Evolutionary conservation across 1,140 invertebrate species (phyloP).

Genomic region (Lepidotrigona ventralis): DNA sequence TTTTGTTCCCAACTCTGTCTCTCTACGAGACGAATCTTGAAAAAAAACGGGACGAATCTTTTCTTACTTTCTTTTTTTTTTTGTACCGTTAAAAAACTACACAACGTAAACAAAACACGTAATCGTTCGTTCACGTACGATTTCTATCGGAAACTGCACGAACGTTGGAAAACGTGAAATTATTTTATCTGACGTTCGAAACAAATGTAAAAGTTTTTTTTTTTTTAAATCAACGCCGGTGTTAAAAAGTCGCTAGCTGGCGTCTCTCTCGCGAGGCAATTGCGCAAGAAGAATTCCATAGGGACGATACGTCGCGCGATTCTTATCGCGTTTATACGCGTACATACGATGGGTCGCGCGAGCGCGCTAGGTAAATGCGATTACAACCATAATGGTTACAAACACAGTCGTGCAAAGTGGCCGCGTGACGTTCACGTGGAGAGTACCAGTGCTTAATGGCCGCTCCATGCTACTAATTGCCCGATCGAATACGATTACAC

Average conservation of each 20-base stretch:
- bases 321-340: conserved; percentile 14
- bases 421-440: conserved; percentile 39
- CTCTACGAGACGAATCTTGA: too few relatives aligned
- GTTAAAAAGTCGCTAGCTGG: neutral
- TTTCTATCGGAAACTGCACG: too few relatives aligned
- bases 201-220: neutral
- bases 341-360: neutral
- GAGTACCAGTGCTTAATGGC: conserved; percentile 55
- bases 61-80: too few relatives aligned
- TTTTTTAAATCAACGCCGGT: neutral
- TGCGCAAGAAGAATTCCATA: conserved; percentile 5
- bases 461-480: conserved; percentile 60
- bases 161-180: too few relatives aligned
- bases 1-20: neutral
- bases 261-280: neutral
- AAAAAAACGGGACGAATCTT: too few relatives aligned
- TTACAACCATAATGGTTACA: conserved; percentile 39
- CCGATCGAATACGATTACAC: conserved; percentile 58
- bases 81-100: too few relatives aligned
- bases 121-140: too few relatives aligned
- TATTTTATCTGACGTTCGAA: too few relatives aligned
- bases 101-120: too few relatives aligned
- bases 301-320: neutral
- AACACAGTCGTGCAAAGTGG: neutral
- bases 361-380: conserved; percentile 25